These are phyloP conservation scores for Deroptyus accipitrinus DNA, from an alignment of 2,113 vertebrate genomes.

Conservation along the genomic window DNA sequence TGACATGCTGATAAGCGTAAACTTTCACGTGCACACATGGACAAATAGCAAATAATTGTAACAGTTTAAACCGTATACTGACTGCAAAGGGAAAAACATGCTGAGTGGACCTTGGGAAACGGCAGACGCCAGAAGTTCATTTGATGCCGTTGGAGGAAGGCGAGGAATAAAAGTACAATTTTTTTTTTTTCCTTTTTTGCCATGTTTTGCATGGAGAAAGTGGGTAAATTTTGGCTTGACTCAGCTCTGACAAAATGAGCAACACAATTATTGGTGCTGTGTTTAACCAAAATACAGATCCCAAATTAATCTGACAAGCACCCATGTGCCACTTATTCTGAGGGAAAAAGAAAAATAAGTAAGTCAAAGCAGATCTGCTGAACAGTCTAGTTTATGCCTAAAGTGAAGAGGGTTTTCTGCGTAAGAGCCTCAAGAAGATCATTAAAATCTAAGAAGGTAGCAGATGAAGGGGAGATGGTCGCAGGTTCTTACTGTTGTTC, in stretches of 20 bases:
- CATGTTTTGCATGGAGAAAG: not conserved
- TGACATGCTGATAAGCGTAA: rapidly evolving
- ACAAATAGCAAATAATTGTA: not conserved
- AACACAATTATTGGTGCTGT: not conserved
- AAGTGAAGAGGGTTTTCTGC: not conserved
- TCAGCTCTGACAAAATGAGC: not conserved
- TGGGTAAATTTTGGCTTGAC: not conserved
- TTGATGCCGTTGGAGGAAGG: not conserved
- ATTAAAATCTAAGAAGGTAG: not conserved
- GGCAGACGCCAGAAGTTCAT: not conserved
- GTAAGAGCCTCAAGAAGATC: not conserved
- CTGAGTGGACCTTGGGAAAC: not conserved
- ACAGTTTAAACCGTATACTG: not conserved
- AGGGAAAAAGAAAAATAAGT: not conserved
- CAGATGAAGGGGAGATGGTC: not conserved
- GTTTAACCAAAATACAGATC: not conserved
- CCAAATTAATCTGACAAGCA: not conserved
- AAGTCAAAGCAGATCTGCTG: not conserved
- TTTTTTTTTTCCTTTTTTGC: not conserved
- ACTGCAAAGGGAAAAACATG: not conserved
- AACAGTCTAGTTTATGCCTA: not conserved
- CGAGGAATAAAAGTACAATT: not conserved
- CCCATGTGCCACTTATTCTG: not conserved
- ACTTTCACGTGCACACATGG: not conserved
- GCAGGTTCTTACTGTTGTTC: not conserved